Evolutionary conservation across 2,888 invertebrate genomes (phyloP).

Genomic region (Drosophila hawaiiensis): DNA sequence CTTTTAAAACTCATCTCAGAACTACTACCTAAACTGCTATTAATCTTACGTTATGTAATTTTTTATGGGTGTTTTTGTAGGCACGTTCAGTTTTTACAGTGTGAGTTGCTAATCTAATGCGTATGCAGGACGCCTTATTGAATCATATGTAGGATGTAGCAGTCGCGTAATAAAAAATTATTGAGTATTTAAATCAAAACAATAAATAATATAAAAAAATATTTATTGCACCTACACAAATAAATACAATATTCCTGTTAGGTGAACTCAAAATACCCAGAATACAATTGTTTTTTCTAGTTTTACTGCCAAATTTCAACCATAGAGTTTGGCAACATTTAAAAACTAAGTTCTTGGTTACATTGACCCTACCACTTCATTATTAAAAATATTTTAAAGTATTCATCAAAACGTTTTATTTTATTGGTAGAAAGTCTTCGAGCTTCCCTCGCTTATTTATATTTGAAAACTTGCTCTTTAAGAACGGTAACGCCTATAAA

Average conservation of each 20-base stretch:
- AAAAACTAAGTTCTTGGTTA: not conserved
- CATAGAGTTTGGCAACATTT: not conserved
- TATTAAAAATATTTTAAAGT: not conserved
- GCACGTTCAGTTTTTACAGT: not conserved
- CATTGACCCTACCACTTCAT: not conserved
- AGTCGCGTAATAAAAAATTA: not conserved
- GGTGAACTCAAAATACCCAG: not conserved
- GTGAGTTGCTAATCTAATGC: not conserved
- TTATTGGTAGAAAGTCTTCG: not conserved
- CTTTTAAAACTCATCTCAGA: not conserved
- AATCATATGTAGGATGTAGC: not conserved
- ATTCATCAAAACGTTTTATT: too few species aligned
- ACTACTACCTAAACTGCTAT: not conserved
- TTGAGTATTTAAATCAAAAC: not conserved
- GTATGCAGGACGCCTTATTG: not conserved
- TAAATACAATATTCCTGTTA: not conserved
- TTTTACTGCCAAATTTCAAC: not conserved
- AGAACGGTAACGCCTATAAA: slow-evolving; percentile 59
- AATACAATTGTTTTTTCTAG: not conserved
- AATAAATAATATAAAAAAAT: not conserved
- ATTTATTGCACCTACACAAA: not conserved
- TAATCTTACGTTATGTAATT: not conserved
- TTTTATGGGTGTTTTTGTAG: not conserved
- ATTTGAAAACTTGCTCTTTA: slow-evolving; percentile 1
- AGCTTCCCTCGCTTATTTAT: slow-evolving; percentile 19